Evolutionary conservation across 1,140 invertebrate genomes (phyloP), one percentile per base, ranked within the genome.

Genomic region (Trichonephila clavipes): DNA sequence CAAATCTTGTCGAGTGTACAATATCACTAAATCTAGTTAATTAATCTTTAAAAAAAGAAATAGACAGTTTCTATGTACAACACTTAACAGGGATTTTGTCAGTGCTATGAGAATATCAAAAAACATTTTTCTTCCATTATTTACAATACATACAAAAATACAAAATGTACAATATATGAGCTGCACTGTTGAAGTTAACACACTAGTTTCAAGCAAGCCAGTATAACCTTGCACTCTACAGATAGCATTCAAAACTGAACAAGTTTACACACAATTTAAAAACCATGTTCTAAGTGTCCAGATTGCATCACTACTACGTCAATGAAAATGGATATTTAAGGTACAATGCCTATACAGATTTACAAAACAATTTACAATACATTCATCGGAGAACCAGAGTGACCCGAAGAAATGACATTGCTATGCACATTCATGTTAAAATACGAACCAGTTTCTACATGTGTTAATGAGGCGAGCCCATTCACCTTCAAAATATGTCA

Each of bases 141-240:
- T 58, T 93, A 93, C 92, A 93, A 81, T 88, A 93, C 92, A 87
- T 93, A 93, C 72, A 93, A 93, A 93, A 93, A 93, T 93, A 93
- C 92, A 93, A 93, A 93, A 93, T 93, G 40, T 93, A 93, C 92
- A 93, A 93, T 93, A 93, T 93, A 83, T 93, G 85, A 93, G 92
- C 92, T 93, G 92, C 92, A 87, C 92, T 93, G 92, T 93, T 82
- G 92, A 93, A 93, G 92, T 88, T 90, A 77, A 93, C 92, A 93
- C 92, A 88, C 92, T 88, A 88, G 59, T 93, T 61, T 51, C 92
- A 88, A 88, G 69, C 86, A 93, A 77, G 72, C 72, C 28, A 83
- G 89, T 51, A 51, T 83, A 91, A 64, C 83, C 92, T 93, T 87
- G 83, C 85, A 93, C 92, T 59, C 92, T 88, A 88, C 10, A 93